These are phyloP conservation scores for Plecturocebus donacophilus DNA, from an alignment of 2,113 vertebrate species.

Conservation along the genomic window DNA sequence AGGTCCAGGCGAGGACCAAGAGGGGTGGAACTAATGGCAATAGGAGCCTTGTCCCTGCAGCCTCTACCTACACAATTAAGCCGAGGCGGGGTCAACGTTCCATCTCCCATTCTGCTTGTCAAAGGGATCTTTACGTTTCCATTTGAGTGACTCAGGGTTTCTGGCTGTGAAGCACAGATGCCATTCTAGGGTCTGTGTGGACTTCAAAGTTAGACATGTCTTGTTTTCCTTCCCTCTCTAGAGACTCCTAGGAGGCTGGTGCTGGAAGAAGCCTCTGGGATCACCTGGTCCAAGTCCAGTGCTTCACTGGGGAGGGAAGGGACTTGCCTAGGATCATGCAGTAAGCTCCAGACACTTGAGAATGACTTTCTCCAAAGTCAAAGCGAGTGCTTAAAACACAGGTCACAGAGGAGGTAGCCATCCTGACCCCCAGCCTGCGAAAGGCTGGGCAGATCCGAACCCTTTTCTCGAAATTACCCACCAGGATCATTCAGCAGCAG, in stretches of 20 bases:
- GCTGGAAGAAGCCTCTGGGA: background rate
- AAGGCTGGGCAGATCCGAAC: rapidly evolving
- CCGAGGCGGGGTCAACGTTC: background rate
- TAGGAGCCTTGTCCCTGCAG: background rate
- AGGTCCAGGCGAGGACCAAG: background rate
- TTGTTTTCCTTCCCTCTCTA: background rate
- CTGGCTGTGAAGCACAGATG: background rate
- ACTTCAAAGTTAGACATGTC: background rate
- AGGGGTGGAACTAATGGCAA: background rate
- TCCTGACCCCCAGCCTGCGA: background rate
- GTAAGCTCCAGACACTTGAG: background rate
- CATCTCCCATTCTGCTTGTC: background rate
- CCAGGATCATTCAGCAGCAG: constrained; percentile 98
- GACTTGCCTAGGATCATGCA: too few species aligned
- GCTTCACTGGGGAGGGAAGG: background rate
- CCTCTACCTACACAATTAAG: too few species aligned
- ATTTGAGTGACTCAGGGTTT: background rate
- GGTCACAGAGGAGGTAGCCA: background rate
- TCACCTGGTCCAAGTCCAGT: background rate
- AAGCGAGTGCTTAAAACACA: background rate
- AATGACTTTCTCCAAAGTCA: background rate
- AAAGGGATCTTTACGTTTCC: background rate
- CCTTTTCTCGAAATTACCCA: constrained; percentile 74
- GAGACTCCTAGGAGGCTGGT: background rate
- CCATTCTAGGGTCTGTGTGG: background rate